phyloP scores from a whole-genome alignment of 2,888 invertebrate genomes.

The Drosophila mimica region DNA sequence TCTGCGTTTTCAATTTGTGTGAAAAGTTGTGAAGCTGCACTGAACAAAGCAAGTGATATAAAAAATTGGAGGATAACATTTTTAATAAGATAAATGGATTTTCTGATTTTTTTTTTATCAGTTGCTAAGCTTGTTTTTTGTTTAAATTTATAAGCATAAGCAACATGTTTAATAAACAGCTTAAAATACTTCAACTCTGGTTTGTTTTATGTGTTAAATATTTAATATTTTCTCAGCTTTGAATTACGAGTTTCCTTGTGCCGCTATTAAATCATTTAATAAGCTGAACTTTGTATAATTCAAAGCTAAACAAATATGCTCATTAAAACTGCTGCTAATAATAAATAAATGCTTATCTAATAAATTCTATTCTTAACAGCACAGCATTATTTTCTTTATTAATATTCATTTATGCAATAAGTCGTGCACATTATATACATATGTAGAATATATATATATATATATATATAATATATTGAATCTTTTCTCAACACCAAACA shows the following conservation, averaged over 20 bases:
- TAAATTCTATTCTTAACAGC: neutral
- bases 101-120: neutral
- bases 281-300: neutral
- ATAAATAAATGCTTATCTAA: neutral
- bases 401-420: slow-evolving; percentile 20
- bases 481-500: neutral
- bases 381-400: neutral
- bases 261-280: neutral
- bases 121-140: neutral
- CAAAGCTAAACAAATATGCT: neutral
- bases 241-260: neutral
- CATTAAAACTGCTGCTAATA: neutral
- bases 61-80: neutral
- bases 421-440: neutral
- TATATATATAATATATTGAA: too few relatives aligned
- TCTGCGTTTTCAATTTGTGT: slow-evolving; percentile 30
- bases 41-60: slow-evolving; percentile 6
- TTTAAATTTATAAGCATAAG: neutral
- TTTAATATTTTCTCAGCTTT: neutral
- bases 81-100: neutral
- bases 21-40: slow-evolving; percentile 29
- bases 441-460: neutral
- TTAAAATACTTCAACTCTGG: neutral
- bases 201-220: neutral
- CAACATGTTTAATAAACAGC: neutral